phyloP scores from a whole-genome alignment of 2,888 invertebrate genomes.

The Tyria jacobaeae region DNA sequence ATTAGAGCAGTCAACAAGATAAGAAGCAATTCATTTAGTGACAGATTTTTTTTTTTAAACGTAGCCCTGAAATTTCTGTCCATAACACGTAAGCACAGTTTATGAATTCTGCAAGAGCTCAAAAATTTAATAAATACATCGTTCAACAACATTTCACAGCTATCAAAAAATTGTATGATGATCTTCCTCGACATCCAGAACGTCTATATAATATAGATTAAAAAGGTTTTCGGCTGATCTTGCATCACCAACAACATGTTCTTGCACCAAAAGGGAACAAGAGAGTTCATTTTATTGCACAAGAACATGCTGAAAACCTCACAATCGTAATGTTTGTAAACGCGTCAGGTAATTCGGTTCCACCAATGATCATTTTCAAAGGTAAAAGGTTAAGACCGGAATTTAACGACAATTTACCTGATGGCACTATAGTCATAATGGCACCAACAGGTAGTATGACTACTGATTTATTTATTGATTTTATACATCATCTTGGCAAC shows the following conservation, averaged over 20 bases:
- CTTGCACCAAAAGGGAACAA: slow-evolving; percentile 34
- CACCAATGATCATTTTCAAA: slow-evolving; percentile 37
- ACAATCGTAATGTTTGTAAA: slow-evolving; percentile 36
- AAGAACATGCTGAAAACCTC: slow-evolving; percentile 46
- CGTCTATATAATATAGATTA: slow-evolving; percentile 41
- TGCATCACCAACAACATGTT: slow-evolving; percentile 29
- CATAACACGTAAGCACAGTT: too few relatives aligned
- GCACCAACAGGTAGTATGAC: slow-evolving; percentile 26
- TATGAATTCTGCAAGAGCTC: too few relatives aligned
- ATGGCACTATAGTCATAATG: slow-evolving; percentile 20
- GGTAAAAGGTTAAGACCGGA: slow-evolving; percentile 7
- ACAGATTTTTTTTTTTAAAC: too few relatives aligned
- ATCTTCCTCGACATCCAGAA: slow-evolving; percentile 34
- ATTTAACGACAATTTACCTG: too few relatives aligned
- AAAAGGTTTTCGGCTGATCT: slow-evolving; percentile 29
- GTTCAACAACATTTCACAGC: slow-evolving; percentile 23
- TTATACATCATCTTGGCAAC: slow-evolving; percentile 10
- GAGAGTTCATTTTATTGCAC: slow-evolving; percentile 37
- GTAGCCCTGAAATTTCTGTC: too few relatives aligned
- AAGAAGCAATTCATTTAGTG: too few relatives aligned
- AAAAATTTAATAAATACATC: slow-evolving; percentile 22
- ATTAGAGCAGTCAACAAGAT: too few relatives aligned
- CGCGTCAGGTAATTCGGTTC: slow-evolving; percentile 26
- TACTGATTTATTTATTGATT: slow-evolving; percentile 18
- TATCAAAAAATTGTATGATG: slow-evolving; percentile 19